Base-by-base conservation (phyloP, 2,113 vertebrate genomes). In the Candoia aspera region DNA sequence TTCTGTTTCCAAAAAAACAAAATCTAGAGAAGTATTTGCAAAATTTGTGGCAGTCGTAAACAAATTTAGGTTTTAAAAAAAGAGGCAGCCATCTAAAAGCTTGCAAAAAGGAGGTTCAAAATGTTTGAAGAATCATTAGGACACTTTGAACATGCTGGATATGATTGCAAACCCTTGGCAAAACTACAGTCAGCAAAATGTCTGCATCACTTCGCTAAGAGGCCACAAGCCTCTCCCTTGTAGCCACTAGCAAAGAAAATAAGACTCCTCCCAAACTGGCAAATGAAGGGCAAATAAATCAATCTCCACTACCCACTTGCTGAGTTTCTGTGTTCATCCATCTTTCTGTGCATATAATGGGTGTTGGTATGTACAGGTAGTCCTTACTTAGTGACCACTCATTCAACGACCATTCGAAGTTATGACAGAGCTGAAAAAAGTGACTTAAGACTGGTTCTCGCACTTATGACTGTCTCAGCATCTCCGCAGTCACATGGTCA, bases 1-100 rank as follows among this genome's bases (percentile, higher is more conserved):
- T 42, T 79, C 68, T 0, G 0, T 54, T 37, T 2, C 42, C 12
- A 54, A 86, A 57, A 24, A 87, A 62, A 57, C 19, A 9, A 73
- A 84, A 88, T 60, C 29, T 84, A 53, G 33, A 79, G 92, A 93
- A 53, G 33, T 26, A 13, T 24, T 0, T 68, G 57, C 62, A 0
- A 4, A 2, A 87, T 84, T 91, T 92, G 93, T 89, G 87, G 91
- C 91, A 95, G 64, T 23, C 58, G 4, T 2, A 46, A 90, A 60
- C 54, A 1, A 73, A 88, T 92, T 84, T 88, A 42, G 49, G 33
- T 33, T 54, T 23, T 60, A 6, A 15, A 46, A 6, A 15, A 17
- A 53, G 29, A 86, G 84, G 42, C 91, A 53, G 46, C 3, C 55
- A 62, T 24, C 9, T 60, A 87, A 4, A 59, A 46, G 24, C 90